Evolutionary conservation across 2,888 invertebrate genomes (phyloP).

Genomic region (Pollenia labialis): DNA sequence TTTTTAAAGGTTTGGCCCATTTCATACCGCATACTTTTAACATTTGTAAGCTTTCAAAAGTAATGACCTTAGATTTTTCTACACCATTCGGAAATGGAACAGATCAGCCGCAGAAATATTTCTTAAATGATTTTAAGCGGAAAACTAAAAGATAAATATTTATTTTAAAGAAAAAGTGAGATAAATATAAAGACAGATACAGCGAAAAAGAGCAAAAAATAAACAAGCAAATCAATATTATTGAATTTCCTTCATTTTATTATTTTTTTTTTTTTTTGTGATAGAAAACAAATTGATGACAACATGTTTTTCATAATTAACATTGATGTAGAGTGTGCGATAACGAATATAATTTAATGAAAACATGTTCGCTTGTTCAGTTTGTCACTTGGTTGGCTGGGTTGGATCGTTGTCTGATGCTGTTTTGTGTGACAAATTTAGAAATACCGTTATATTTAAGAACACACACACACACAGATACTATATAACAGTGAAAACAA

Average conservation of each 20-base stretch:
- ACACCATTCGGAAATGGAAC: not conserved
- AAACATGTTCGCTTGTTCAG: conserved; percentile 59
- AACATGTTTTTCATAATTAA: conserved; percentile 67
- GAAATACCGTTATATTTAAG: conserved; percentile 34
- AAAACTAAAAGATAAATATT: not conserved
- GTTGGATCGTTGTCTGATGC: conserved; percentile 27
- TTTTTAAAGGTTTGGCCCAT: conserved; percentile 6
- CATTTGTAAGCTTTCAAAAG: not conserved
- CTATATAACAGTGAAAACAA: no score
- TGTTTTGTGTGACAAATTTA: conserved; percentile 29
- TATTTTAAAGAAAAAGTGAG: not conserved
- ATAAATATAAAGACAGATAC: not conserved
- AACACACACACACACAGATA: not conserved
- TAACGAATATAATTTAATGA: conserved; percentile 53
- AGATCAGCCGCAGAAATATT: no score
- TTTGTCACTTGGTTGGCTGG: conserved; percentile 11
- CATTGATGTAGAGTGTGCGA: conserved; percentile 59
- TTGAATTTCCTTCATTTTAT: conserved; percentile 24
- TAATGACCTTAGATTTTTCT: no score
- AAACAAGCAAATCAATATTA: conserved; percentile 51
- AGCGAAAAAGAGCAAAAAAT: not conserved
- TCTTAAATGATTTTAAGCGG: not conserved
- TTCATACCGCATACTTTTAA: not conserved
- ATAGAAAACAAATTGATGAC: conserved; percentile 69
- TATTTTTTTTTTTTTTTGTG: conserved; percentile 34